Evolutionary conservation across 2,797 vertebrate genomes (phyloP).

Genomic region (Protonibea diacanthus): DNA sequence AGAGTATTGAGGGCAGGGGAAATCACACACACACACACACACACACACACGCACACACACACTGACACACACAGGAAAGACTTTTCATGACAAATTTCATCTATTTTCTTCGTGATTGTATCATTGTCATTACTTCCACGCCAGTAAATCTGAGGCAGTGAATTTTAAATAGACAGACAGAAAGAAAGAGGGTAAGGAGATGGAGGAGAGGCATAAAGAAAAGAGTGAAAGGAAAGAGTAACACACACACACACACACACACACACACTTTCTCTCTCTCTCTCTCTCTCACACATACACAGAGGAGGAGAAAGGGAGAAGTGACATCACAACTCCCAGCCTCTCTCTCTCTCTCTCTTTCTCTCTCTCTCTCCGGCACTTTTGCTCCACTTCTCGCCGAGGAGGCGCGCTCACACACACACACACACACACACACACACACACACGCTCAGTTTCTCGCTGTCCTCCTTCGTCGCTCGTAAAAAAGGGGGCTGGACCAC

Average conservation of each 20-base stretch:
- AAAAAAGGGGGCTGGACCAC: constrained; percentile 64
- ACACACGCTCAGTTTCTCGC: neutral
- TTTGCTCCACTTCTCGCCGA: constrained; percentile 71
- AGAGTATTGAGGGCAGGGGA: constrained; percentile 18
- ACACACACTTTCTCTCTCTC: neutral
- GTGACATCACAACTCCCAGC: constrained; percentile 80
- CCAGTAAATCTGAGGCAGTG: constrained; percentile 27
- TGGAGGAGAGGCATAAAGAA: constrained; percentile 6
- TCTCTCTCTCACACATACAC: neutral
- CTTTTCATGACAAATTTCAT: constrained; percentile 38
- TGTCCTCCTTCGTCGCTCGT: constrained; percentile 20
- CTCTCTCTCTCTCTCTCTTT: constrained; percentile 21
- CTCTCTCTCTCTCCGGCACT: constrained; percentile 50
- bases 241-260: neutral
- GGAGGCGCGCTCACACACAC: constrained; percentile 46
- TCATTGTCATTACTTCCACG: constrained; percentile 39
- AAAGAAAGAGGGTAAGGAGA: constrained; percentile 13
- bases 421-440: neutral
- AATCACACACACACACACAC: neutral
- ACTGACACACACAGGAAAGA: constrained; percentile 26
- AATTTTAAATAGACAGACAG: constrained; percentile 32
- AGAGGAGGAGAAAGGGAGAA: constrained; percentile 47
- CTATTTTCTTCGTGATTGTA: constrained; percentile 32
- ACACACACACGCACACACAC: constrained; percentile 12
- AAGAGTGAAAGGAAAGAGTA: constrained; percentile 6